phyloP scores from a whole-genome alignment of 2,113 vertebrate genomes.

The Aptenodytes forsteri region DNA sequence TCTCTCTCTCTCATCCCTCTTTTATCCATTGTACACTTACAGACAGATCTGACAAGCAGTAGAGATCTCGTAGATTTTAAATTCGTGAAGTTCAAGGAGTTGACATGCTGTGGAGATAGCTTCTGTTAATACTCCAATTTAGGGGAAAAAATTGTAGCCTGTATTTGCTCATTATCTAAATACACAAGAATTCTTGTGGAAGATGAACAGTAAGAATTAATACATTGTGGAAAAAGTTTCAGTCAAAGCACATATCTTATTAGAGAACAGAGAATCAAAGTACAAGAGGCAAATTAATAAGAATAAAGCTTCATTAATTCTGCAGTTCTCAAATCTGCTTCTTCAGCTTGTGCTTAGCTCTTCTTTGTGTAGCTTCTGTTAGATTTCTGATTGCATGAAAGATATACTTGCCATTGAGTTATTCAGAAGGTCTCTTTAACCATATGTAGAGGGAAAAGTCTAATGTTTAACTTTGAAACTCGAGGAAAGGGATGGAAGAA shows the following conservation, averaged over 20 bases:
- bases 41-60: not conserved
- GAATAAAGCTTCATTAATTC: not conserved
- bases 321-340: not conserved
- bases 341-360: not conserved
- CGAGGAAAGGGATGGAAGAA: not conserved
- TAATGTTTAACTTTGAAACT: not conserved
- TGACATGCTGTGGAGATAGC: not conserved
- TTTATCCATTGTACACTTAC: fast-evolving
- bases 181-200: not conserved
- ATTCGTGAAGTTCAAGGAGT: not conserved
- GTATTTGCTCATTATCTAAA: not conserved
- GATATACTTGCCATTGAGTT: not conserved
- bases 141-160: not conserved
- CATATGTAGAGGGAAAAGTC: not conserved
- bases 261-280: not conserved
- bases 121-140: not conserved
- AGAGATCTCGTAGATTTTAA: not conserved
- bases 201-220: not conserved
- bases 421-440: not conserved
- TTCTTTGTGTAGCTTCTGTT: not conserved
- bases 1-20: not conserved
- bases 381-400: not conserved
- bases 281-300: not conserved
- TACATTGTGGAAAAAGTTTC: not conserved
- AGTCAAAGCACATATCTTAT: not conserved